These are phyloP conservation scores for Beroe ovata DNA, from an alignment of 37 sponge, comb jelly and placozoan genomes.

Conservation along the genomic window DNA sequence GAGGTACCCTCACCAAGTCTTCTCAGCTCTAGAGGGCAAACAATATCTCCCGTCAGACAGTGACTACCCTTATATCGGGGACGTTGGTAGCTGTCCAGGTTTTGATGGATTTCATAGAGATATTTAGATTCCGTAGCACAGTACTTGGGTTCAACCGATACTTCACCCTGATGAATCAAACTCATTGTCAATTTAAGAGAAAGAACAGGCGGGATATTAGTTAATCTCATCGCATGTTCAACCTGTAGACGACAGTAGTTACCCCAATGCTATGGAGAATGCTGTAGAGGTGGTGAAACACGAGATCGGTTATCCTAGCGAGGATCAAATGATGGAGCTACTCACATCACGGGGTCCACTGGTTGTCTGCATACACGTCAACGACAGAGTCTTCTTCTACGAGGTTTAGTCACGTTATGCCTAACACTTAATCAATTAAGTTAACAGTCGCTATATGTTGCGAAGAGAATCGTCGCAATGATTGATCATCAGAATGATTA, in stretches of 20 bases:
- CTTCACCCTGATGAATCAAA: too few relatives aligned
- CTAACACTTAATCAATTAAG: too few relatives aligned
- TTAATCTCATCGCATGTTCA: too few relatives aligned
- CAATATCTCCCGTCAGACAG: not conserved
- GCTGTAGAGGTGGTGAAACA: not conserved
- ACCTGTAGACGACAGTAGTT: not conserved
- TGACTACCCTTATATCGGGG: not conserved
- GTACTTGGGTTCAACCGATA: too few relatives aligned
- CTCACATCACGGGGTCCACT: not conserved
- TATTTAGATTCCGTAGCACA: too few relatives aligned
- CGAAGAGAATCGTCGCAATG: too few relatives aligned
- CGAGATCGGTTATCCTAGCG: not conserved
- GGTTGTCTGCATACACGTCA: slow-evolving; percentile 7
- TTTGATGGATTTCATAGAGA: too few relatives aligned
- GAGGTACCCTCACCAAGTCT: slow-evolving; percentile 10
- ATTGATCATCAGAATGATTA: too few relatives aligned
- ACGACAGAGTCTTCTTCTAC: slow-evolving; percentile 28
- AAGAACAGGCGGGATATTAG: too few relatives aligned
- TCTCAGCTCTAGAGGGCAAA: not conserved
- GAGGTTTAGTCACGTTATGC: too few relatives aligned
- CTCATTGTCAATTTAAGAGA: too few relatives aligned
- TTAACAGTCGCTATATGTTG: too few relatives aligned
- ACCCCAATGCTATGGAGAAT: not conserved
- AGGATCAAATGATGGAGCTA: not conserved
- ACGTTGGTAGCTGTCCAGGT: not conserved